Base-by-base conservation (phyloP, 2,888 invertebrate genomes). In the Noctuana brunneofusca region DNA sequence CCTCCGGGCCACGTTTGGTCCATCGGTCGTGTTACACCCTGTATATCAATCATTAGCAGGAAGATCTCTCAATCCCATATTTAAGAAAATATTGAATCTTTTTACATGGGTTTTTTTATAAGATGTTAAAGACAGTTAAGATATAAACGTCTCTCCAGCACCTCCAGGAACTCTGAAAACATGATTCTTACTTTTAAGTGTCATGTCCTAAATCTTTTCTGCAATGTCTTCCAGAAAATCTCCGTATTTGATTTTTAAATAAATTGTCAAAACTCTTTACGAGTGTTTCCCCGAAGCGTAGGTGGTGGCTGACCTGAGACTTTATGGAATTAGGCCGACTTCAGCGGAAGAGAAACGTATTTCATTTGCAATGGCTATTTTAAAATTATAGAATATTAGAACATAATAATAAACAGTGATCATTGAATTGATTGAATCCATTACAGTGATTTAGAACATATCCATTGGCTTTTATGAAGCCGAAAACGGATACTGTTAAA, bases 231-330 rank as follows among this genome's bases (percentile, higher is more conserved):
- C 59, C 54, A 54, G 54, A 35, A 68, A 66, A 73, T 71, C 68
- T 68, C 71, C 68, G 69, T 68, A 71, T 75, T 75, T 78, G 71
- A 75, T 80, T 74, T 76, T 80, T 74, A 80, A 81, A 83, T 81
- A 83, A 79, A 81, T 81, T 84, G 81, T 81, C 82, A 81, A 80
- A 84, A 79, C 71, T 74, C 68, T 74, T 79, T 80, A 83, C 76
- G 76, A 78, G 78, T 72, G 69, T 73, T 88, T 87, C 87, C 73
- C 78, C 84, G 87, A 86, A 87, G 79, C 83, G 85, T 86, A 81
- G 83, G 84, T 75, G 75, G 84, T 76, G 75, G 73, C 64, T 68
- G 66, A 65, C 67, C 70, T 72, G 72, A 73, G 69, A 70, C 66
- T 68, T 65, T 66, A 62, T 58, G 68, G 69, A 87, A 78, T 75